Conservation (phyloP, 2,113 vertebrate genomes). For the Sterrhoptilus dennistouni region DNA sequence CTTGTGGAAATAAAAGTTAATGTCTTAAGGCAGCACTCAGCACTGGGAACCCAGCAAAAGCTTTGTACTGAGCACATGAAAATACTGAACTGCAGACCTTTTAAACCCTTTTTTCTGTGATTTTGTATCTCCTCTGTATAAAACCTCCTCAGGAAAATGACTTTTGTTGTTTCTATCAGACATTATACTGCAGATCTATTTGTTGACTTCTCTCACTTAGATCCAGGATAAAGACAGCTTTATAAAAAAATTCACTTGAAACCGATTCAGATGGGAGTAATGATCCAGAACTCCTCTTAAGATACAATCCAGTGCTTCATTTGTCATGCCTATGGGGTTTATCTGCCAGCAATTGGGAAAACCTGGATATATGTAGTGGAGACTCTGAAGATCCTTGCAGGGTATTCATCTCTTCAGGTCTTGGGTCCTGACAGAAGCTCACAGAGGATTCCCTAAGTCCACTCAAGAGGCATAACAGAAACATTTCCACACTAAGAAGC, state of each 20-base stretch:
- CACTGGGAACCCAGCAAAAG: not conserved
- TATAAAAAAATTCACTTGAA: not conserved
- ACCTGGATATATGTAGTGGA: not conserved
- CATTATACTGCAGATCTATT: not conserved
- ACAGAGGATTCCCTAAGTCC: not conserved
- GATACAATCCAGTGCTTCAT: not conserved
- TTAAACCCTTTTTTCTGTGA: not conserved
- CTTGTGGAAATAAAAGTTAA: not conserved
- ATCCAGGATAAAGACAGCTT: not conserved
- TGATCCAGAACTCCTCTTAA: not conserved
- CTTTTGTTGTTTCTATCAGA: not conserved
- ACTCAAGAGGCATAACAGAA: not conserved
- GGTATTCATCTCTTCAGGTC: not conserved
- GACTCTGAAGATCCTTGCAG: not conserved
- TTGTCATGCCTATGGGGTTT: not conserved
- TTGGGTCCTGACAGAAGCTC: not conserved
- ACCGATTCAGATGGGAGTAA: not conserved
- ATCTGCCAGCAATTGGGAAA: not conserved
- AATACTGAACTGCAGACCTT: not conserved
- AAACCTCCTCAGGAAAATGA: not conserved
- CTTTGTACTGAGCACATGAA: rapidly evolving
- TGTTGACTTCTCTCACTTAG: not conserved
- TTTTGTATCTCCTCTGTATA: not conserved
- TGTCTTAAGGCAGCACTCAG: not conserved
- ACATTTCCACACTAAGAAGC: not conserved